Evolutionary conservation across 2,888 invertebrate species (phyloP), one percentile per base, ranked within the genome.

Genomic region (Drosophila seclusa): DNA sequence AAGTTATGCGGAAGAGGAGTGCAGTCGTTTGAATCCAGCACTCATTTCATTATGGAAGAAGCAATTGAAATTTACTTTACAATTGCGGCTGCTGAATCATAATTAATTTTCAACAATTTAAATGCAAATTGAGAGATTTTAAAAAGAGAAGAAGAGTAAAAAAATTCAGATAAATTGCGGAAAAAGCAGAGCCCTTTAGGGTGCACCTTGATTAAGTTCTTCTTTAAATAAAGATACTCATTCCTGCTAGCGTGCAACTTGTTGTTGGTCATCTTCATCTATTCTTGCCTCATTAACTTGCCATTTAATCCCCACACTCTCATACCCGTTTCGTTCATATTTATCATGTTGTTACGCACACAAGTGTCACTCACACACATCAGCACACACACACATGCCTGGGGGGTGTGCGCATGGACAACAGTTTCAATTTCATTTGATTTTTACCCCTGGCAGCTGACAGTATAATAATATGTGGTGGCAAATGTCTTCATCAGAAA

Each of bases 211-310:
- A 34, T 34, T 32, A 11, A 32, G 13, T 34, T 13, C 0, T 18
- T 11, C 18, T 18, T 11, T 5, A 42, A 42, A 42, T 42, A 48
- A n/a, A 27, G 21, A 29, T 31, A 21, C 18, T 31, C 18, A 16
- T 31, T 24, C n/a, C 3, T 29, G 49, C 6, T 21, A 2, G 31
- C 32, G 45, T 34, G 29, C 32, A 68, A 57, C 13, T 57, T 50
- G 42, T 53, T 50, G 53, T 16, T 57, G 48, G 42, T n/a, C 45
- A 32, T 49, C 49, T 27, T 59, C 59, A 36, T 65, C 18, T 34
- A 29, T 48, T 58, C 31, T 62, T 67, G 70, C 52, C 68, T 77
- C 81, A 86, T 89, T 86, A 80, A 83, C 69, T 71, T 68, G 59
- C 54, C 59, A 68, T 72, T 65, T 64, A 31, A 38, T 34, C 31